phyloP scores from a whole-genome alignment of 2,797 vertebrate species.

The Argyrosomus regius region DNA sequence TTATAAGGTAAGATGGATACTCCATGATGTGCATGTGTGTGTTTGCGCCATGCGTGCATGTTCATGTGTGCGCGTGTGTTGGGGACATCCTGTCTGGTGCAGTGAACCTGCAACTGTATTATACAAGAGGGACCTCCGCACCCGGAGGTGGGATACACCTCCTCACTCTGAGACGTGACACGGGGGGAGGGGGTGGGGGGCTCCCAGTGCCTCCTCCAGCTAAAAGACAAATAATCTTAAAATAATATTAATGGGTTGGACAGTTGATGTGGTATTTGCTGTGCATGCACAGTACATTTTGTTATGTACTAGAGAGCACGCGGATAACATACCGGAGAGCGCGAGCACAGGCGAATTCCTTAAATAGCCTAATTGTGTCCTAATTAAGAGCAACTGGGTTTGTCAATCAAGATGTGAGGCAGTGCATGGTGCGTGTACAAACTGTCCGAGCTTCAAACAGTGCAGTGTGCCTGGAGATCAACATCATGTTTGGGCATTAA shows the following conservation, averaged over 20 bases:
- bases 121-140: conserved; percentile 61
- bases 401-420: background rate
- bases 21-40: background rate
- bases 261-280: background rate
- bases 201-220: background rate
- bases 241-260: background rate
- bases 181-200: background rate
- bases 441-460: background rate
- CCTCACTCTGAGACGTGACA: conserved; percentile 4
- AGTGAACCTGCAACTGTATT: conserved; percentile 57
- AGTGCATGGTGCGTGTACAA: background rate
- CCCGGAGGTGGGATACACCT: conserved; percentile 55
- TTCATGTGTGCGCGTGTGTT: conserved; percentile 9
- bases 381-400: background rate
- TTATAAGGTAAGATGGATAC: conserved; percentile 56
- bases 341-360: conserved; percentile 6
- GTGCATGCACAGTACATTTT: background rate
- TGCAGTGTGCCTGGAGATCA: background rate
- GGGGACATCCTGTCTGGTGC: conserved; percentile 59
- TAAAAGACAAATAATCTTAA: background rate
- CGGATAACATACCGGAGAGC: conserved; percentile 12
- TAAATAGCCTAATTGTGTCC: background rate
- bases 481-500: conserved; percentile 25
- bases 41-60: background rate
- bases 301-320: conserved; percentile 4